Evolutionary conservation across 2,888 invertebrate genomes (phyloP).

Genomic region (Isoperla grammatica): DNA sequence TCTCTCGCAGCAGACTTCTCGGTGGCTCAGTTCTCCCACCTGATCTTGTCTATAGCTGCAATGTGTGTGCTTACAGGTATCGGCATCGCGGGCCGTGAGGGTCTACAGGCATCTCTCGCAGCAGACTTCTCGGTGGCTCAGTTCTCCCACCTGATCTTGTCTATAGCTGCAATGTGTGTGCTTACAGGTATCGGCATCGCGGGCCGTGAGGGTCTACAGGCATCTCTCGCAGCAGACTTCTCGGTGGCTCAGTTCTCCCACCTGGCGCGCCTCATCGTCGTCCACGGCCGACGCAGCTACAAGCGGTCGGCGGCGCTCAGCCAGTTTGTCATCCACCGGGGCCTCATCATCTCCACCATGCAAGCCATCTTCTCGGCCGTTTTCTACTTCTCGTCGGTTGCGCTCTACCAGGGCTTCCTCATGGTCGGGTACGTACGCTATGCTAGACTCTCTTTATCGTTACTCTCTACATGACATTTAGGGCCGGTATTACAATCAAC

Average conservation of each 20-base stretch:
- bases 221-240: slow-evolving; percentile 96
- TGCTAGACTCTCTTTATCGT: neutral
- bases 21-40: no score
- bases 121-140: no score
- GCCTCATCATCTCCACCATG: slow-evolving; percentile 97
- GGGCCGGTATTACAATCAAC: no score
- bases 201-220: slow-evolving; percentile 84
- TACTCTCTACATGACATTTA: no score
- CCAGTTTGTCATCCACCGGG: slow-evolving; percentile 98
- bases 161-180: no score
- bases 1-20: no score
- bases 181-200: slow-evolving; percentile 74
- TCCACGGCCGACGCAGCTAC: slow-evolving; percentile 88
- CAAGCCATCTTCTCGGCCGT: slow-evolving; percentile 98
- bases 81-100: no score
- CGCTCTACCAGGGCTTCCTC: slow-evolving; percentile 96
- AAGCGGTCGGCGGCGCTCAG: slow-evolving; percentile 95
- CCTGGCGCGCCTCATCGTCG: slow-evolving; percentile 75
- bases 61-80: no score
- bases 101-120: no score
- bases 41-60: no score
- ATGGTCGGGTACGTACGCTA: slow-evolving; percentile 81
- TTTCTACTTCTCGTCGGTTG: slow-evolving; percentile 97
- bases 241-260: slow-evolving; percentile 86
- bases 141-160: no score